Percentiles rank a stretch among this genome's conserved stretches.
phyloP scores from a whole-genome alignment of 2,888 invertebrate genomes.

The Scaeva pyrastri region DNA sequence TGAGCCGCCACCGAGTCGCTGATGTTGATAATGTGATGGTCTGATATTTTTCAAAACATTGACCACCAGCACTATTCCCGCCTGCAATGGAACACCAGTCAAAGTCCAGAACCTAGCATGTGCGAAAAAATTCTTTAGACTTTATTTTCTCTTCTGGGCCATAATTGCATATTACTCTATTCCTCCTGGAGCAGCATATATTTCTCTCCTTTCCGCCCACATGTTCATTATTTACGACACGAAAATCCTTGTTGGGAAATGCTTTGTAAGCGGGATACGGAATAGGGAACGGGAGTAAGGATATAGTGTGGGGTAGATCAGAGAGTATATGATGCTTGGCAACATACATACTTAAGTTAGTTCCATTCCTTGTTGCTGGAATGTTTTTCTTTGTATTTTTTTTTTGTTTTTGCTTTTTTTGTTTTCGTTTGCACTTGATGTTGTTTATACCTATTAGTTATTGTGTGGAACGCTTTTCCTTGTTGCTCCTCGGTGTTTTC shows the following conservation, averaged over 20 bases:
- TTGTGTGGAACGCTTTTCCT: constrained; percentile 27
- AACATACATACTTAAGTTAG: constrained; percentile 45
- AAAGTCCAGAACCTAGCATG: constrained; percentile 61
- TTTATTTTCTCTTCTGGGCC: constrained; percentile 49
- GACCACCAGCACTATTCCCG: background rate
- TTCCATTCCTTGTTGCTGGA: constrained; percentile 55
- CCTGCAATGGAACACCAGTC: background rate
- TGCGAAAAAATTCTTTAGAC: constrained; percentile 63
- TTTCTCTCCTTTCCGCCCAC: constrained; percentile 77
- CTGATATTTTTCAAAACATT: constrained; percentile 22
- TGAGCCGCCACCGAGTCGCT: constrained; percentile 46
- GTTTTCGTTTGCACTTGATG: constrained; percentile 2
- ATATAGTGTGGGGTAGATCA: background rate
- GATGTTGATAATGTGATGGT: constrained; percentile 41
- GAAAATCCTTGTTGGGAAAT: constrained; percentile 65
- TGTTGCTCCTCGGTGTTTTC: constrained; percentile 49
- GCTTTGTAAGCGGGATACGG: constrained; percentile 6
- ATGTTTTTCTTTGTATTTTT: constrained; percentile 24
- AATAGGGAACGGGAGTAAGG: too few relatives aligned
- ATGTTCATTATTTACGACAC: constrained; percentile 76
- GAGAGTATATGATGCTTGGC: background rate
- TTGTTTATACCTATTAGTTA: background rate
- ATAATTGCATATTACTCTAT: constrained; percentile 77
- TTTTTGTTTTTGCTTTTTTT: background rate
- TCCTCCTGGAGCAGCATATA: constrained; percentile 74